Evolutionary conservation across 2,888 invertebrate species (phyloP).

Genomic region (Frankliniella intonsa): DNA sequence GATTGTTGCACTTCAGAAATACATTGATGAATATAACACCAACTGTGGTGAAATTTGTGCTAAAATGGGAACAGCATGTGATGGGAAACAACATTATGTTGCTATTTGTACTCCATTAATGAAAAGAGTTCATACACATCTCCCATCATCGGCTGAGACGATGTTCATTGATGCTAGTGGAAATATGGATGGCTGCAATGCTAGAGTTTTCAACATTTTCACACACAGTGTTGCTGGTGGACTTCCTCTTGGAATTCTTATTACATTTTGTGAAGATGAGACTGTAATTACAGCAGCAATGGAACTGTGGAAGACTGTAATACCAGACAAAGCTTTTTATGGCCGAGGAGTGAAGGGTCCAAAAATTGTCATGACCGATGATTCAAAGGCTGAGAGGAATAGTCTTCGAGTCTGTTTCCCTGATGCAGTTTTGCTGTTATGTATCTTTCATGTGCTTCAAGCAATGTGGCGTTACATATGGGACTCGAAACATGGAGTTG

Average conservation of each 20-base stretch:
- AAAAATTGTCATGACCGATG: constrained; percentile 35
- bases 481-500: constrained; percentile 31
- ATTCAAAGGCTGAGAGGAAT: constrained; percentile 33
- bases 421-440: constrained; percentile 32
- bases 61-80: background rate
- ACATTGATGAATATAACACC: background rate
- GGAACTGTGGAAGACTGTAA: background rate
- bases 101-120: constrained; percentile 32
- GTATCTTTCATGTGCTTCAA: constrained; percentile 37
- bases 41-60: background rate
- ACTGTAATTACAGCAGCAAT: background rate
- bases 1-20: constrained; percentile 24
- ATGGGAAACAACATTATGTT: constrained; percentile 27
- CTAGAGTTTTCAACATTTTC: constrained; percentile 29
- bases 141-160: constrained; percentile 25
- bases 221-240: constrained; percentile 28
- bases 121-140: constrained; percentile 28
- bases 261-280: constrained; percentile 16
- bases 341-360: constrained; percentile 34
- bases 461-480: constrained; percentile 35
- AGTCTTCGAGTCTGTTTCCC: constrained; percentile 34
- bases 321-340: constrained; percentile 28
- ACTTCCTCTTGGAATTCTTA: constrained; percentile 29
- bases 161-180: constrained; percentile 31
- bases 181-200: constrained; percentile 21